phyloP scores from a whole-genome alignment of 2,113 vertebrate genomes.

The Antechinus flavipes region DNA sequence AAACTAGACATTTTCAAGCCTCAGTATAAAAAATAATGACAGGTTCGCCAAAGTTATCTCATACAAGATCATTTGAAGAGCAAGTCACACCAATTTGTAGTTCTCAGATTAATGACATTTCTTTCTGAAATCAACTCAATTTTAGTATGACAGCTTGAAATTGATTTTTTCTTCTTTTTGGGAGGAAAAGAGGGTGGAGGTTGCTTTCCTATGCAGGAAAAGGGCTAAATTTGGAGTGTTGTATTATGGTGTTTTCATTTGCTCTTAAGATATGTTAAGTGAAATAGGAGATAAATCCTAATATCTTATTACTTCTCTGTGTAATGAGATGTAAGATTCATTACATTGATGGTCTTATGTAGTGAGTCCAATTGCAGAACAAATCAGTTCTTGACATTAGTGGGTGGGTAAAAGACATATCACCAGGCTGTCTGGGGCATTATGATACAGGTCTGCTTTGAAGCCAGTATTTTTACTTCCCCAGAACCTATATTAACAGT shows the following conservation, averaged over 20 bases:
- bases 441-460: neutral
- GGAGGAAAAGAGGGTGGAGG: constrained; percentile 9
- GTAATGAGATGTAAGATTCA: constrained; percentile 45
- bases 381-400: neutral
- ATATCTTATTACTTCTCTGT: constrained; percentile 54
- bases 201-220: constrained; percentile 71
- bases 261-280: constrained; percentile 52
- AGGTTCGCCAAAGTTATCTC: constrained; percentile 79
- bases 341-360: neutral
- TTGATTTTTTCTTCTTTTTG: constrained; percentile 52
- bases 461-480: constrained; percentile 8
- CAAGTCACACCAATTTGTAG: constrained; percentile 62
- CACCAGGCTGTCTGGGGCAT: neutral
- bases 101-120: constrained; percentile 69
- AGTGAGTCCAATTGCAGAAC: too few relatives aligned
- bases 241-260: constrained; percentile 69
- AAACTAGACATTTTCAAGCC: constrained; percentile 78
- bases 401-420: neutral
- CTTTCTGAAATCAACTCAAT: constrained; percentile 72
- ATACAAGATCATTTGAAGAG: constrained; percentile 66
- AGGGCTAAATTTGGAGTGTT: constrained; percentile 70
- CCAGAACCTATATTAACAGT: constrained; percentile 27
- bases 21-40: constrained; percentile 82
- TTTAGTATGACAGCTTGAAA: constrained; percentile 72
- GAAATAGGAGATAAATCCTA: constrained; percentile 67